Evolutionary conservation across 2,113 vertebrate genomes (phyloP).

Genomic region (Mesocricetus auratus): DNA sequence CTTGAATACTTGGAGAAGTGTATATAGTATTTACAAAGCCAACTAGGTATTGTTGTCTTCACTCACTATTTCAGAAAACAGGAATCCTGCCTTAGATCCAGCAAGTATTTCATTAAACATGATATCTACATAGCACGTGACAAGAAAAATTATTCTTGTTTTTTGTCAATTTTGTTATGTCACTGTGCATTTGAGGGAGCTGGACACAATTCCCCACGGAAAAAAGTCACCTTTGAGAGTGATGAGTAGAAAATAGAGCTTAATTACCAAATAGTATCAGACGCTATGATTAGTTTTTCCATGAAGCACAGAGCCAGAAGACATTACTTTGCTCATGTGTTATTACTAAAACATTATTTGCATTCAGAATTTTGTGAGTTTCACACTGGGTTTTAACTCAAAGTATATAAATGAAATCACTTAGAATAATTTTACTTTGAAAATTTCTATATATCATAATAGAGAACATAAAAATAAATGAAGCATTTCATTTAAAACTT

Average conservation of each 20-base stretch:
- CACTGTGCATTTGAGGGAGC: not conserved
- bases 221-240: conserved; percentile 29
- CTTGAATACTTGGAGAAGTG: not conserved
- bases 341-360: conserved; percentile 12
- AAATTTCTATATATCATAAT: not conserved
- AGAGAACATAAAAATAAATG: conserved; percentile 50
- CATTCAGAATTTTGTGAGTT: conserved; percentile 37
- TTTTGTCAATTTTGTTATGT: conserved; percentile 28
- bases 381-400: conserved; percentile 30
- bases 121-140: not conserved
- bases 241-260: conserved; percentile 18
- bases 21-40: conserved; percentile 5
- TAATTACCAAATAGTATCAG: conserved; percentile 33
- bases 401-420: conserved; percentile 58
- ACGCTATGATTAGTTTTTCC: conserved; percentile 51
- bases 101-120: not conserved
- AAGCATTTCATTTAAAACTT: conserved; percentile 47
- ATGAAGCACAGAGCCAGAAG: not conserved
- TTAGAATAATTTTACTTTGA: conserved; percentile 25
- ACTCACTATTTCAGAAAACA: conserved; percentile 30
- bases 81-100: not conserved
- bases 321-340: conserved; percentile 24
- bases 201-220: not conserved
- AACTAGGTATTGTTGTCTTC: not conserved
- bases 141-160: conserved; percentile 10